Evolutionary conservation across 2,797 vertebrate genomes (phyloP).

Genomic region (Lates japonicus): DNA sequence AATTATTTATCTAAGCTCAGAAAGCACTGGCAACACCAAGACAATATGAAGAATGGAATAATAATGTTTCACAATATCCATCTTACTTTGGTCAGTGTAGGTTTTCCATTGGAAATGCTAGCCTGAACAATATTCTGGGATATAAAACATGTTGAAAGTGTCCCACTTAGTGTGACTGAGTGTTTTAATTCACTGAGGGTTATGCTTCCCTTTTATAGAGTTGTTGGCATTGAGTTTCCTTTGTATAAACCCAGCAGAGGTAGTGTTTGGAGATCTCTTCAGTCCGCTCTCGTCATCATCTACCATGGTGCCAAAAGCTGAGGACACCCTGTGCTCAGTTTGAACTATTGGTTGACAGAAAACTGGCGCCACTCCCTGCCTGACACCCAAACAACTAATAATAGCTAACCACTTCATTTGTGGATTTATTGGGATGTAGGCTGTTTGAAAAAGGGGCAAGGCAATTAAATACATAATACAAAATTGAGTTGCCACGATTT

Average conservation of each 20-base stretch:
- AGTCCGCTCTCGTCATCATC: slow-evolving; percentile 34
- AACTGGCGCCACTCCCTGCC: slow-evolving; percentile 15
- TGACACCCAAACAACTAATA: slow-evolving; percentile 33
- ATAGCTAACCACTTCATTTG: background rate
- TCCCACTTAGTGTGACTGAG: background rate
- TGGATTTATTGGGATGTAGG: background rate
- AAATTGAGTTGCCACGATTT: slow-evolving; percentile 31
- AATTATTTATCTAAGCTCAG: slow-evolving; percentile 17
- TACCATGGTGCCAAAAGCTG: slow-evolving; percentile 34
- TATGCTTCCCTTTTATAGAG: slow-evolving; percentile 43
- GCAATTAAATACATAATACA: background rate
- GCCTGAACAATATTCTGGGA: background rate
- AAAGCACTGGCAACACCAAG: background rate
- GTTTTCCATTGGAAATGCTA: slow-evolving; percentile 17
- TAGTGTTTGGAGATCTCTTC: slow-evolving; percentile 24
- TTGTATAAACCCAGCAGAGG: slow-evolving; percentile 47
- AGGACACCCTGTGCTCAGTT: slow-evolving; percentile 32
- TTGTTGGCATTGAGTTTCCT: slow-evolving; percentile 23
- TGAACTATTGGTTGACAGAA: slow-evolving; percentile 21
- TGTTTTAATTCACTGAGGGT: slow-evolving; percentile 16
- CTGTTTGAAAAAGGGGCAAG: background rate
- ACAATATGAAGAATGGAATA: background rate
- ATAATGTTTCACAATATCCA: background rate
- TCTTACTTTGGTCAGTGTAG: background rate
- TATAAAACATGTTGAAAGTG: background rate